Evolutionary conservation across 2,888 invertebrate genomes (phyloP), one percentile per base, ranked within the genome.

Genomic region (Epistrophe grossulariae): DNA sequence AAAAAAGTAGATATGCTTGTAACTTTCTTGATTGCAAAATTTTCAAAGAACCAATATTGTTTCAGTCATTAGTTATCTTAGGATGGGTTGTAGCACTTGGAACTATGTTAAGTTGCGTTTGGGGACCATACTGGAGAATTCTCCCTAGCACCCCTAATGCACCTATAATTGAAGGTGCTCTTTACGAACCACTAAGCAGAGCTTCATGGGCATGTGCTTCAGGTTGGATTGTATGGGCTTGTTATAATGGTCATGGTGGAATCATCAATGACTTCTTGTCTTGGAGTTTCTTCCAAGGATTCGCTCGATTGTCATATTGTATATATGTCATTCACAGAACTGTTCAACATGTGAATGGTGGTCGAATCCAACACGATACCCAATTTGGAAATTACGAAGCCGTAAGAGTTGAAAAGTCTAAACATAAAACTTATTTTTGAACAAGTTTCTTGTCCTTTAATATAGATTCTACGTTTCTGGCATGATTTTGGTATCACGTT

Each of bases 381-480:
- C 90, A 91, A 74, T 93, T 91, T 78, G 91, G 91, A n/a, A 89
- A 92, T 79, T 91, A 91, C 45, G 92, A 91, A 89, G 90, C 90
- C 83, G 93, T 92, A 89, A 91, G 90, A 85, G 17, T 15, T 45
- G 8, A 24, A 8, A 24, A 8, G 17, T 43, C 9, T 28, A 1
- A 5, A 17, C 43, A 13, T 35, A n/a, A 55, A 31, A 48, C 38
- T 15, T 10, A 17, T 2, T 48, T 5, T 59, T 43, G 11, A 31
- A 57, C 17, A n/a, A 13, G 19, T 31, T 40, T 88, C 11, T 82
- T 84, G 77, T 71, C 80, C 50, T 78, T 17, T 17, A 73, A 11
- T 90, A 94, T 90, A 94, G 92, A 89, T 93, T 31, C 91, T 93
- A 82, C 90, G 91, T 60, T 93, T 92, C 90, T 93, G 93, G 91